A percentile compares a stretch with the other conserved stretches of the same genome.
Conservation (phyloP, 2,797 vertebrate species). For the Macroramphosus scolopax region DNA sequence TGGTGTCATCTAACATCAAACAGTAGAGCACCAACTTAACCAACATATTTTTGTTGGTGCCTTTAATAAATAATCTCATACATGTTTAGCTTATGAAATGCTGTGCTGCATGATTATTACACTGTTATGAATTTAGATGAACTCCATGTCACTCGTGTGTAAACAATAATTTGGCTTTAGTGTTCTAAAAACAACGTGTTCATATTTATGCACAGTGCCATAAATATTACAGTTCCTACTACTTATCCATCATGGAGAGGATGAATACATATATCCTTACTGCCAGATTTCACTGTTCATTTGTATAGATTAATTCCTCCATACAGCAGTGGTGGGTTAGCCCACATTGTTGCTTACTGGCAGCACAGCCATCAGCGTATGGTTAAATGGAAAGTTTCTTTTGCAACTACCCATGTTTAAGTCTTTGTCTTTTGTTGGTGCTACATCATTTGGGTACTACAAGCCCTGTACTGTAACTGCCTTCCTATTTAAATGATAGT, state of each 20-base stretch:
- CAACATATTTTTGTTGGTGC: not conserved
- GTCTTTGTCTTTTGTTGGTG: not conserved
- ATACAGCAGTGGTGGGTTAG: constrained; percentile 42
- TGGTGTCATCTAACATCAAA: constrained; percentile 6
- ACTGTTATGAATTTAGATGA: not conserved
- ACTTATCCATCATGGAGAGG: not conserved
- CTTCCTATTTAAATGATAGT: too few species aligned
- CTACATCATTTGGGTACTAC: not conserved
- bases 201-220: constrained; percentile 2
- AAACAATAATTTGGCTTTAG: too few species aligned
- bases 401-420: not conserved
- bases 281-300: constrained; percentile 6
- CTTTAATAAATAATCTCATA: constrained; percentile 1
- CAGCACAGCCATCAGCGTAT: not conserved
- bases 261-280: constrained; percentile 4
- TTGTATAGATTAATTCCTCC: constrained; percentile 17
- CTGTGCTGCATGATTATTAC: constrained; percentile 27
- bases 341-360: constrained; percentile 1
- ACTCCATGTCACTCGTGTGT: not conserved
- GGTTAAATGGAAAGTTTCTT: too few species aligned
- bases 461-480: too few species aligned
- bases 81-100: constrained; percentile 17
- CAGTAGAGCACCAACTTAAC: too few species aligned
- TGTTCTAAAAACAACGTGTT: too few species aligned
- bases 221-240: not conserved